phyloP scores from a whole-genome alignment of 2,888 invertebrate species.

The Plagiodera versicolora region DNA sequence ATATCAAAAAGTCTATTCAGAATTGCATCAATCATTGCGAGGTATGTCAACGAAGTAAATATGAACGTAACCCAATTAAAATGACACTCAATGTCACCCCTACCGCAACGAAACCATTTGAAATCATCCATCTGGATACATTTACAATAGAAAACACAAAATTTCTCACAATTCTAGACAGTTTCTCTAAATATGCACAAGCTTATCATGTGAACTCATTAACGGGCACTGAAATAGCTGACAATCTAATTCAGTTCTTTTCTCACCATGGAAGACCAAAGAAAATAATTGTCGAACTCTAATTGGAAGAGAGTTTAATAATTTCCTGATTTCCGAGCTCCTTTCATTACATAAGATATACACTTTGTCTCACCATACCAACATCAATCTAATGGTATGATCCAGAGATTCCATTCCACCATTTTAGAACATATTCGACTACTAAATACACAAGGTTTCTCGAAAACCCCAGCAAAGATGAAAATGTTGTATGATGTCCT shows the following conservation, averaged over 20 bases:
- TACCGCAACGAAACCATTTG: background rate
- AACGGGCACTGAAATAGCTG: slow-evolving; percentile 11
- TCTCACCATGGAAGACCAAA: slow-evolving; percentile 15
- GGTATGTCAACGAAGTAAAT: too few relatives aligned
- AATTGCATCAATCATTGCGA: background rate
- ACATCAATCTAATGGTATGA: background rate
- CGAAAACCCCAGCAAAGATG: too few relatives aligned
- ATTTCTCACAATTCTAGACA: slow-evolving; percentile 12
- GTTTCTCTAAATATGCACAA: slow-evolving; percentile 17
- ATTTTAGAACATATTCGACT: too few relatives aligned
- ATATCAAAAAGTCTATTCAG: slow-evolving; percentile 4
- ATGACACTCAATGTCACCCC: too few relatives aligned
- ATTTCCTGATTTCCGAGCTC: slow-evolving; percentile 11
- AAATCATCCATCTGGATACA: slow-evolving; percentile 4
- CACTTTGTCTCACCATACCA: background rate
- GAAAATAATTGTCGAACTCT: slow-evolving; percentile 15
- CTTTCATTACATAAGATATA: slow-evolving; percentile 15
- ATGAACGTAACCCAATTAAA: too few relatives aligned
- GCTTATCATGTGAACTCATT: slow-evolving; percentile 11
- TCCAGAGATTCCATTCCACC: too few relatives aligned
- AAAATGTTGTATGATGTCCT: too few relatives aligned
- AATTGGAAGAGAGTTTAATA: slow-evolving; percentile 17
- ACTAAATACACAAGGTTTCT: too few relatives aligned
- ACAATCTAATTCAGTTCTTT: slow-evolving; percentile 10
- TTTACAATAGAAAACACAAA: slow-evolving; percentile 12